Conservation (phyloP, 2,797 vertebrate genomes). For the Neomorphus geoffroyi region DNA sequence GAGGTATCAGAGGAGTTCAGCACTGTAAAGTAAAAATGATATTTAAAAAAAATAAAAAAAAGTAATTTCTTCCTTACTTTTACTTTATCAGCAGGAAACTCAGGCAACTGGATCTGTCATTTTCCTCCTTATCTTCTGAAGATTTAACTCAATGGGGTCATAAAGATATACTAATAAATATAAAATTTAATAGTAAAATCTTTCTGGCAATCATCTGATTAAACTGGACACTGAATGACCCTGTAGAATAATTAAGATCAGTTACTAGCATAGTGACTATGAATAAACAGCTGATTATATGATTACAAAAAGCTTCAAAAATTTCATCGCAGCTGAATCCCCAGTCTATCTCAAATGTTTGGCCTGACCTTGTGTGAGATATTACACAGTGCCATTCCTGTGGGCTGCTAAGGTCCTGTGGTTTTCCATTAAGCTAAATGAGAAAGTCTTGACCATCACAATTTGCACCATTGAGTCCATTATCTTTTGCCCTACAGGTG, state of each 20-base stretch:
- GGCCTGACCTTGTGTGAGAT: conserved; percentile 25
- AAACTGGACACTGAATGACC: not conserved
- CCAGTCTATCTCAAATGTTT: not conserved
- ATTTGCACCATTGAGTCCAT: conserved; percentile 16
- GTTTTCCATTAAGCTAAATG: conserved; percentile 54
- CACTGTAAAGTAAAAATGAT: not conserved
- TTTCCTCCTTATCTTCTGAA: not conserved
- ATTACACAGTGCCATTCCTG: not conserved
- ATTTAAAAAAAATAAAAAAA: not conserved
- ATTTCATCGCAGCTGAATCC: not conserved
- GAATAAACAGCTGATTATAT: not conserved
- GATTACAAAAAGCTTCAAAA: not conserved
- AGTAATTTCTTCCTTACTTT: conserved; percentile 15
- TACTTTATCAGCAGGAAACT: conserved; percentile 23
- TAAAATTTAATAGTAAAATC: not conserved
- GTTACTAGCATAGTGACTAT: not conserved
- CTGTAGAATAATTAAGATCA: not conserved
- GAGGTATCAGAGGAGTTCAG: conserved; percentile 12
- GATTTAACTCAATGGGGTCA: not conserved
- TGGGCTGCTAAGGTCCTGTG: not conserved
- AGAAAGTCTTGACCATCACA: conserved; percentile 35
- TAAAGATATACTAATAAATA: not conserved
- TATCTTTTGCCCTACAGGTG: conserved; percentile 48
- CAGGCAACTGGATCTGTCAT: not conserved
- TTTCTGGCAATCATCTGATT: conserved; percentile 11